These are phyloP conservation scores for Tarsius wallacei DNA, from an alignment of 2,797 vertebrate species.

Conservation along the genomic window DNA sequence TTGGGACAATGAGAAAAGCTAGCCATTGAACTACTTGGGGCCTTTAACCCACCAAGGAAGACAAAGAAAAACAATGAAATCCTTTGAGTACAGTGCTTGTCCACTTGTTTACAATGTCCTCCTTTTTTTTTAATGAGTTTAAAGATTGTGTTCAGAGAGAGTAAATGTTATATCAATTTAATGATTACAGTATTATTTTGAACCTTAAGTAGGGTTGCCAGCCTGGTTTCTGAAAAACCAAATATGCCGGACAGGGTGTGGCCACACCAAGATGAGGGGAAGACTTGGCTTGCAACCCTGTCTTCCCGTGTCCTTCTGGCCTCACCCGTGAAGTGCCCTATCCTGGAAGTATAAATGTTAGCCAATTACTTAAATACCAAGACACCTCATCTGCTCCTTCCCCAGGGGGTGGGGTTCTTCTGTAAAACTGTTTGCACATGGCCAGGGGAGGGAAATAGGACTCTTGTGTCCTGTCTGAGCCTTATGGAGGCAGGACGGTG, in stretches of 20 bases:
- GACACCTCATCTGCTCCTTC: constrained; percentile 50
- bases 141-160: constrained; percentile 91
- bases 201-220: constrained; percentile 91
- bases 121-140: constrained; percentile 81
- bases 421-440: constrained; percentile 82
- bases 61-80: constrained; percentile 88
- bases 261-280: constrained; percentile 82
- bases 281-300: constrained; percentile 68
- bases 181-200: constrained; percentile 95
- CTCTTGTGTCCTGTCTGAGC: constrained; percentile 86
- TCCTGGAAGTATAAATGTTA: constrained; percentile 78
- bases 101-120: constrained; percentile 91
- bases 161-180: constrained; percentile 90
- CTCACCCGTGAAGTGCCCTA: constrained; percentile 83
- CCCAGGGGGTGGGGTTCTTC: constrained; percentile 75
- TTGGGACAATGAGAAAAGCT: constrained; percentile 90
- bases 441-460: constrained; percentile 84
- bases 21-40: constrained; percentile 89
- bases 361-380: constrained; percentile 71
- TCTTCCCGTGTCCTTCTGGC: constrained; percentile 77
- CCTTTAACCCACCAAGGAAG: constrained; percentile 88
- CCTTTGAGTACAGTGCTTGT: constrained; percentile 90
- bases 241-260: constrained; percentile 77
- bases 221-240: constrained; percentile 88
- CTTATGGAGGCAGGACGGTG: constrained; percentile 83